Conservation (phyloP, 2,113 vertebrate genomes). For the Echinops telfairi region DNA sequence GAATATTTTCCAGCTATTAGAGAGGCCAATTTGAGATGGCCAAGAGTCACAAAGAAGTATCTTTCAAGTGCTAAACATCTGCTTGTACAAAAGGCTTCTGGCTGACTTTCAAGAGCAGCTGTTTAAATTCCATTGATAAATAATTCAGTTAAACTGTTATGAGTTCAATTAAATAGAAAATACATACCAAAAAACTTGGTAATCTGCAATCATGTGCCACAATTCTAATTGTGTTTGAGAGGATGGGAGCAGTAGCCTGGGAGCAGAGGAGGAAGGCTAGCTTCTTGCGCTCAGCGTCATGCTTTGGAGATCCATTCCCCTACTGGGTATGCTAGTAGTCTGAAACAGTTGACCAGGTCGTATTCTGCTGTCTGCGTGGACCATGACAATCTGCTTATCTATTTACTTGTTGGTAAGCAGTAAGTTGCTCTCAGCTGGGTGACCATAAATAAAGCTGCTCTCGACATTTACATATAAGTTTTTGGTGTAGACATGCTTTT, state of each 20-base stretch:
- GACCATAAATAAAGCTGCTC: neutral
- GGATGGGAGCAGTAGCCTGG: neutral
- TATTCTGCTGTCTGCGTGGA: neutral
- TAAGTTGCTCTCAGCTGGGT: constrained; percentile 19
- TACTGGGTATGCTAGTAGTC: neutral
- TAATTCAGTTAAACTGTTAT: constrained; percentile 17
- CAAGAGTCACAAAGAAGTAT: neutral
- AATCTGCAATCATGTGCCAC: neutral
- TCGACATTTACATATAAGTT: neutral
- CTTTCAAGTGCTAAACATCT: constrained; percentile 27
- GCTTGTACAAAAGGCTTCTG: constrained; percentile 46
- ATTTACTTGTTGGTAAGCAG: neutral
- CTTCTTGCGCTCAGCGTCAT: neutral
- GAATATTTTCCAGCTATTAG: constrained; percentile 20
- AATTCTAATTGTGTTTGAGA: neutral
- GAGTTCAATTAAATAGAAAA: constrained; percentile 23
- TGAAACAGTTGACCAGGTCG: neutral
- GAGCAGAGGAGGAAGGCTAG: neutral
- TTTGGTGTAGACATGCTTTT: constrained; percentile 17
- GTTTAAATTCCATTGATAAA: constrained; percentile 53
- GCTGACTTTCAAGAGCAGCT: constrained; percentile 50
- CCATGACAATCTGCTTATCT: neutral
- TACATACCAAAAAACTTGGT: neutral
- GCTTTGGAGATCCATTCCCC: neutral
- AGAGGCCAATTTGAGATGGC: neutral